Evolutionary conservation across 2,113 vertebrate genomes (phyloP).

Genomic region (Hypanus sabinus): DNA sequence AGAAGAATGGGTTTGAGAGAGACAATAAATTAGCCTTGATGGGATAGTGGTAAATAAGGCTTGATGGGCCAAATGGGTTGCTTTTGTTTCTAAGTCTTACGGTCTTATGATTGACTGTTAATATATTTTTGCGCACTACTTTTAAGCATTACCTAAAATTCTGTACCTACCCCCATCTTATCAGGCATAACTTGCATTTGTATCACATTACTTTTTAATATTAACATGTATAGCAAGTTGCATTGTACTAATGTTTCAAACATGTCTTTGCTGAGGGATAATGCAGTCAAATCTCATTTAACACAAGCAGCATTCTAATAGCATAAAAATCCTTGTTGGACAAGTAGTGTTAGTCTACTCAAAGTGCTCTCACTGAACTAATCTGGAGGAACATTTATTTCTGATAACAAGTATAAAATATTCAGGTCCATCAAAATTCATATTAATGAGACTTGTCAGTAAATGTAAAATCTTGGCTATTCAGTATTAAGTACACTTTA

Average conservation of each 20-base stretch:
- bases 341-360: neutral
- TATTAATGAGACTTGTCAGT: slow-evolving; percentile 4
- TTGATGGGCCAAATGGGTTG: no score
- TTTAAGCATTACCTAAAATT: neutral
- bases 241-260: slow-evolving; percentile 33
- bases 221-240: slow-evolving; percentile 8
- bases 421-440: slow-evolving; percentile 19
- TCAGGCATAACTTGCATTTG: neutral
- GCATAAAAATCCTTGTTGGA: slow-evolving; percentile 8
- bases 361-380: slow-evolving; percentile 3
- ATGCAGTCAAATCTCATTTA: slow-evolving; percentile 34
- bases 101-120: no score
- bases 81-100: no score
- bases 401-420: slow-evolving; percentile 32
- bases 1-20: no score
- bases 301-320: neutral
- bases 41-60: no score
- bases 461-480: neutral
- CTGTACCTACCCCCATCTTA: neutral
- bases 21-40: no score
- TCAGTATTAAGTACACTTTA: slow-evolving; percentile 18
- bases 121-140: neutral
- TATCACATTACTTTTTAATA: slow-evolving; percentile 13
- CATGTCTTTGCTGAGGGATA: slow-evolving; percentile 18
- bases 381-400: neutral